Evolutionary conservation across 2,888 invertebrate genomes (phyloP).

Genomic region (Nematopogon swammerdamellus): DNA sequence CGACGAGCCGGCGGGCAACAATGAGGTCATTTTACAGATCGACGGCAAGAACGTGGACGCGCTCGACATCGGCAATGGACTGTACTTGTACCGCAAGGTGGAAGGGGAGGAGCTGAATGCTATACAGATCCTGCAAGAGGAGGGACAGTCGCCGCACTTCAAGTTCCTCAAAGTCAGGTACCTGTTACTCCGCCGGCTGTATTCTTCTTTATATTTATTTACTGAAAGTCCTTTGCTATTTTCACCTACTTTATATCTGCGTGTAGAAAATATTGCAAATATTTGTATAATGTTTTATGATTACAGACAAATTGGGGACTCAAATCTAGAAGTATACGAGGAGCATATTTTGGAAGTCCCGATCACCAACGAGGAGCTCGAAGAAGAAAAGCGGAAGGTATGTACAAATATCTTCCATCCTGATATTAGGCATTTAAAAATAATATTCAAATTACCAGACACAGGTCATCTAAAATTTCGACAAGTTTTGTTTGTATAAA

Average conservation of each 20-base stretch:
- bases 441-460: no score
- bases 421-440: no score
- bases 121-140: slow-evolving; percentile 39
- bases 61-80: slow-evolving; percentile 46
- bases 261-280: no score
- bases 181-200: slow-evolving; percentile 13
- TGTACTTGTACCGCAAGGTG: slow-evolving; percentile 43
- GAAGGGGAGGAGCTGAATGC: slow-evolving; percentile 38
- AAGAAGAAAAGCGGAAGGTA: background rate
- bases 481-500: no score
- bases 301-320: slow-evolving; percentile 48
- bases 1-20: slow-evolving; percentile 17
- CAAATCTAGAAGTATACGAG: slow-evolving; percentile 51
- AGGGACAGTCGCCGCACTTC: slow-evolving; percentile 34
- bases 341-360: slow-evolving; percentile 47
- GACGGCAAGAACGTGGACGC: slow-evolving; percentile 49
- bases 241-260: no score
- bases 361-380: slow-evolving; percentile 9
- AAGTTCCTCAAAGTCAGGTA: slow-evolving; percentile 52
- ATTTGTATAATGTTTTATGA: no score
- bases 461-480: no score
- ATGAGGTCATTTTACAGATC: slow-evolving; percentile 36
- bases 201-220: no score
- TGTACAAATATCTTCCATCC: background rate
- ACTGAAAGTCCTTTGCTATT: no score